These are phyloP conservation scores for Choloepus didactylus DNA, from an alignment of 2,797 vertebrate species.

Conservation along the genomic window DNA sequence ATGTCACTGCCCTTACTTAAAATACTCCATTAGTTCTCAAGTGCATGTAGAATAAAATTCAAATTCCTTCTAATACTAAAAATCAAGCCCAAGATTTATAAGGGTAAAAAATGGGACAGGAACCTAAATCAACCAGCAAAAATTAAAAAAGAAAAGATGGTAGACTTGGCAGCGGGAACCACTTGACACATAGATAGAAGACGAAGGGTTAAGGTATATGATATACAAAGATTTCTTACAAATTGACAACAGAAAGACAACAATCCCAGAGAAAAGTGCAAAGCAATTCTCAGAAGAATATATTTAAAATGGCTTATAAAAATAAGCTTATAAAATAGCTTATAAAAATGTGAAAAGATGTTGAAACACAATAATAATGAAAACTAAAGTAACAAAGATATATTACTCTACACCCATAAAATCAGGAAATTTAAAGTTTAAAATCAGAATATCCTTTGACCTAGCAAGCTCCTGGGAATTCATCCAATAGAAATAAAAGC, in stretches of 20 bases:
- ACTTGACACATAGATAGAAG: neutral
- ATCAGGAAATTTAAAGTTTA: slow-evolving; percentile 21
- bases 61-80: neutral
- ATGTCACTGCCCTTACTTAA: neutral
- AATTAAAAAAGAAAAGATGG: neutral
- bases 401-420: neutral
- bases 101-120: neutral
- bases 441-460: neutral
- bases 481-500: neutral
- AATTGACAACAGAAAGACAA: neutral
- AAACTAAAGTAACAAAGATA: neutral
- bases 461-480: neutral
- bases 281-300: neutral
- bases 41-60: neutral
- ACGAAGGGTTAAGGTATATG: neutral
- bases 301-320: neutral
- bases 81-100: neutral
- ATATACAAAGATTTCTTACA: neutral
- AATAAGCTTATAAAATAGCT: neutral
- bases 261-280: neutral
- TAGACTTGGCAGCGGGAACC: neutral
- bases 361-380: neutral
- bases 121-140: neutral
- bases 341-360: neutral
- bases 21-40: neutral